Base-by-base conservation (phyloP, 2,797 vertebrate species). In the Percopsis omiscomaycus region DNA sequence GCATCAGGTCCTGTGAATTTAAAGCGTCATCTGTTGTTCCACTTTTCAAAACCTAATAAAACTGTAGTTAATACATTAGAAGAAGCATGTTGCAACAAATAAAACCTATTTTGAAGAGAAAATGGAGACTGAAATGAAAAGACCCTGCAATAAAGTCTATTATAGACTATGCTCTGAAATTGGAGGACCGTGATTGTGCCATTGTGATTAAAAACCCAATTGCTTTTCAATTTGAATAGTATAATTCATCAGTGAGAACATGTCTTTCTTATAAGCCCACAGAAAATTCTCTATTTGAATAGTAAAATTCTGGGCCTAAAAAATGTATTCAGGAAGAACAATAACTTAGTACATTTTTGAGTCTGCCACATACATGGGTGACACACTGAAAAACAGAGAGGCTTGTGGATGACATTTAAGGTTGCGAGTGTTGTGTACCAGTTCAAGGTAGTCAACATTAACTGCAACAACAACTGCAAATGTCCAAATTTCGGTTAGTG, bases 121-220 rank as follows among this genome's bases (percentile, higher is more conserved):
- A 22, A 22, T 22, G 22, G 22, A 22, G 22, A 6, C 37, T 37
- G 8, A 9, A 37, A 37, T 37, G 5, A 37, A 37, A 37, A 37
- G 37, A 37, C 37, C 8, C 1, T 37, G 9, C 9, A 37, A 5
- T 37, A 9, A 37, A 77, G 59, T 55, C 72, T 50, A 55, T 47
- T 59, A 74, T 80, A 73, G 51, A 64, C 69, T 60, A 57, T 63
- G 46, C 57, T 63, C 59, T 75, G 66, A 69, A 81, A 66, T 73
- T 51, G 71, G 60, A 69, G 65, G 73, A 70, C 58, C 58, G 66
- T 59, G 55, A 70, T 57, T 15, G 69, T 49, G 55, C 64, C 61
- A 27, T 28, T 29, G 30, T 37, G 44, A 64, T 37, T 37, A 28
- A 60, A 51, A 30, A 5, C 2, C 15, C 27, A 8, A 45, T 45